These are phyloP conservation scores for Philereme vetulata DNA, from an alignment of 2,888 invertebrate species.

Conservation along the genomic window DNA sequence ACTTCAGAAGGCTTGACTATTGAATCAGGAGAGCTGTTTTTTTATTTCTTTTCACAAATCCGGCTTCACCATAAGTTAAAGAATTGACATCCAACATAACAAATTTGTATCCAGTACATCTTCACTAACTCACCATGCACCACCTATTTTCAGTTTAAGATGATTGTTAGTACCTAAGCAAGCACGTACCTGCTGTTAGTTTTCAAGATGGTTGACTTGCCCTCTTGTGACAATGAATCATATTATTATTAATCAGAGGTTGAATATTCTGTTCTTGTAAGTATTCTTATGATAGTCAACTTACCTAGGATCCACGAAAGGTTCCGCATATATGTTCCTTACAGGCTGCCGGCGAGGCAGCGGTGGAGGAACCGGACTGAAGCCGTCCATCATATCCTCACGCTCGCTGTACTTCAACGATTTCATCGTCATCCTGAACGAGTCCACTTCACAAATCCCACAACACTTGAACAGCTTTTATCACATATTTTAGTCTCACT, in stretches of 20 bases:
- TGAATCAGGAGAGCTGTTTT: no score
- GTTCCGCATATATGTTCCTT: conserved; percentile 87
- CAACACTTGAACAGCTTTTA: conserved; percentile 63
- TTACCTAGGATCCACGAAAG: conserved; percentile 85
- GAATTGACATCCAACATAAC: no score
- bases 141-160: not conserved
- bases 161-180: conserved; percentile 10
- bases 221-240: not conserved
- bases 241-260: not conserved
- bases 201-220: conserved; percentile 2
- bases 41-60: no score
- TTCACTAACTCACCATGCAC: conserved; percentile 1
- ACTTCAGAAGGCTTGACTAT: no score
- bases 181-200: conserved; percentile 19
- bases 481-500: conserved; percentile 68
- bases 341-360: conserved; percentile 85
- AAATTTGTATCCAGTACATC: no score
- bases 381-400: conserved; percentile 82
- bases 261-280: not conserved
- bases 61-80: no score
- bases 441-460: conserved; percentile 75
- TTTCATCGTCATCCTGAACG: conserved; percentile 85
- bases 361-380: conserved; percentile 85
- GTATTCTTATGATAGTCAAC: conserved; percentile 42
- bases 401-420: conserved; percentile 83